Evolutionary conservation across 1,140 invertebrate species (phyloP), one percentile per base, ranked within the genome.

Genomic region (Drosophila jambulina): DNA sequence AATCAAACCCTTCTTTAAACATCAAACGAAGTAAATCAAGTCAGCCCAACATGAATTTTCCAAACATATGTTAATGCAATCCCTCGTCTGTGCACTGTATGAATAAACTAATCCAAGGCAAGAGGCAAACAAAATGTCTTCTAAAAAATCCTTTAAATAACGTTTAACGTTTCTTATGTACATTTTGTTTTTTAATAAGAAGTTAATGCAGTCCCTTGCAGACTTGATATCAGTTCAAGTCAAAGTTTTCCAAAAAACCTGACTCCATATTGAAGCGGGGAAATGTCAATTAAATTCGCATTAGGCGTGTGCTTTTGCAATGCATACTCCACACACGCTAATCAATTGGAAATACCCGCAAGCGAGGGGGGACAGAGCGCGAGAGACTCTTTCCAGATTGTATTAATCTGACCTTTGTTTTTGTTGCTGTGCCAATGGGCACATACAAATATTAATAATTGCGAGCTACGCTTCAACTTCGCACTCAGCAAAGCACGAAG

Each of bases 351-450:
- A 63, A 58, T 58, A 38, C 49, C 49, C n/a, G 25, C 15, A 15
- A 36, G 51, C 51, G n/a, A 1, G 29, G 13, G 12, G 29, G 27
- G 19, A 7, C 25, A 49, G 10, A 29, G 15, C 23, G 23, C 17
- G 13, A 17, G 23, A 17, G n/a, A 25, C 51, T 57, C 46, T n/a
- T 6, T n/a, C 46, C 23, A 62, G 60, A 62, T 62, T 29, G 61
- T 21, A 40, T 58, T 58, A 64, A 59, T 60, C 38, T 32, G 53
- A 43, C 53, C 61, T 59, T 64, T 64, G 34, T 21, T 25, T 42
- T 56, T 56, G 32, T 27, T 34, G 49, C 48, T 58, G 27, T 10
- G 54, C 36, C 29, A 58, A 23, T n/a, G 51, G 13, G 54, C 25
- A 40, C 27, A 53, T 27, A 34, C 12, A n/a, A 48, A 48, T 32